phyloP scores from a whole-genome alignment of 2,797 vertebrate species.

The Danio jaintianensis region DNA sequence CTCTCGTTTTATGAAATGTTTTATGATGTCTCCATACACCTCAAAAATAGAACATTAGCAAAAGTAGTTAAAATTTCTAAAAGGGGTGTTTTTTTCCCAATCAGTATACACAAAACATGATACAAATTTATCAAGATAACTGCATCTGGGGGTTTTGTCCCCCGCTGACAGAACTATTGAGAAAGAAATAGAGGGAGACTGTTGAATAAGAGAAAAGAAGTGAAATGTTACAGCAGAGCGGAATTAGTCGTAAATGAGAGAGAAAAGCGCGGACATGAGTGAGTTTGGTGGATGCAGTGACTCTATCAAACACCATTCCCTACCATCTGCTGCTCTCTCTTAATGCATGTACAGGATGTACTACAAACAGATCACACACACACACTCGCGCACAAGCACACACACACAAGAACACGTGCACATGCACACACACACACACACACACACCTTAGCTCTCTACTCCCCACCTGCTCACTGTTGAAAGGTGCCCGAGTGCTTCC shows the following conservation, averaged over 20 bases:
- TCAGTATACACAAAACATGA: too few species aligned
- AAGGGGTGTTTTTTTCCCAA: too few species aligned
- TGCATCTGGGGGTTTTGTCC: not conserved
- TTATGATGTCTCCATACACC: too few species aligned
- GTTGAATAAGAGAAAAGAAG: too few species aligned
- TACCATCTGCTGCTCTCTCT: slow-evolving; percentile 55
- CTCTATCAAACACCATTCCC: slow-evolving; percentile 28
- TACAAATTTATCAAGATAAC: not conserved
- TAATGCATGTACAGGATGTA: slow-evolving; percentile 52
- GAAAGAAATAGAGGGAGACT: too few species aligned
- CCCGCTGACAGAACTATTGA: not conserved
- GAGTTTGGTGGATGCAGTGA: slow-evolving; percentile 16
- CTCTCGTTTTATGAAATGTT: too few species aligned
- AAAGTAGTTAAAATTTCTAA: too few species aligned
- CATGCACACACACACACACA: not conserved
- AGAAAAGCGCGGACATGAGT: not conserved
- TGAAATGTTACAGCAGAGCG: not conserved
- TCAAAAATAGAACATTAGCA: too few species aligned
- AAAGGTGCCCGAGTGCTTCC: slow-evolving; percentile 30
- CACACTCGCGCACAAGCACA: slow-evolving; percentile 1
- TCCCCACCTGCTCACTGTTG: slow-evolving; percentile 50
- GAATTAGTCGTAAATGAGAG: not conserved
- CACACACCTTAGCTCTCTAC: slow-evolving; percentile 45
- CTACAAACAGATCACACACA: slow-evolving; percentile 38
- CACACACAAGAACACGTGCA: too few species aligned